A percentile compares a stretch with the other conserved stretches of the same genome.
Evolutionary conservation across 2,113 vertebrate species (phyloP).

Genomic region (Malurus cyaneus): DNA sequence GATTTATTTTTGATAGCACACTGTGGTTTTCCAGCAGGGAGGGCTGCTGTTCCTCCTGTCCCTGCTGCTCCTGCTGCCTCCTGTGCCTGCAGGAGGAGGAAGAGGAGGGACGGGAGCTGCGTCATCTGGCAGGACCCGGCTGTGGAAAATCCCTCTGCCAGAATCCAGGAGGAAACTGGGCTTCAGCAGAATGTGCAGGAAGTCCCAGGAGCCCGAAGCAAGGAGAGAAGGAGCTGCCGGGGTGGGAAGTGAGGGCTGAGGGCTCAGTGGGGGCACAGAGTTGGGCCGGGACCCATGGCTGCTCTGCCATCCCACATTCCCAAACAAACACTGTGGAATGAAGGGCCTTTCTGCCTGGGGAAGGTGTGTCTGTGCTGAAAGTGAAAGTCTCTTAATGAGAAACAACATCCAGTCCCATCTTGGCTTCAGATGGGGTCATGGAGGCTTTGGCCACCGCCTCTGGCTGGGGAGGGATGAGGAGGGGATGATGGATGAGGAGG

Average conservation of each 20-base stretch:
- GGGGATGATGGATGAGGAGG: background rate
- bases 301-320: accelerated
- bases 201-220: background rate
- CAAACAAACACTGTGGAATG: accelerated
- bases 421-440: background rate
- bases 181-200: background rate
- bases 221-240: background rate
- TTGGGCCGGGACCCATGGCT: accelerated
- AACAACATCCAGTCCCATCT: background rate
- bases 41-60: background rate
- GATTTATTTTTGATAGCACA: background rate
- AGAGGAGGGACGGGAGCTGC: background rate
- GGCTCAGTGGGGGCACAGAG: accelerated
- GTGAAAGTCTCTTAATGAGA: background rate
- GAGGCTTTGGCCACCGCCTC: accelerated
- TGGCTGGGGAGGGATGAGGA: background rate
- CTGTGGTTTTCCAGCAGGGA: background rate
- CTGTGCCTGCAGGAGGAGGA: background rate
- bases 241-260: background rate
- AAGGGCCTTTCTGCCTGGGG: background rate
- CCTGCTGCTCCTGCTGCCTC: background rate
- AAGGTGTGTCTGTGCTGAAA: accelerated
- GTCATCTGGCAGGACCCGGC: background rate
- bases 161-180: background rate
- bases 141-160: constrained; percentile 5